Base-by-base conservation (phyloP, 2,113 vertebrate species). In the Triplophysa rosa region DNA sequence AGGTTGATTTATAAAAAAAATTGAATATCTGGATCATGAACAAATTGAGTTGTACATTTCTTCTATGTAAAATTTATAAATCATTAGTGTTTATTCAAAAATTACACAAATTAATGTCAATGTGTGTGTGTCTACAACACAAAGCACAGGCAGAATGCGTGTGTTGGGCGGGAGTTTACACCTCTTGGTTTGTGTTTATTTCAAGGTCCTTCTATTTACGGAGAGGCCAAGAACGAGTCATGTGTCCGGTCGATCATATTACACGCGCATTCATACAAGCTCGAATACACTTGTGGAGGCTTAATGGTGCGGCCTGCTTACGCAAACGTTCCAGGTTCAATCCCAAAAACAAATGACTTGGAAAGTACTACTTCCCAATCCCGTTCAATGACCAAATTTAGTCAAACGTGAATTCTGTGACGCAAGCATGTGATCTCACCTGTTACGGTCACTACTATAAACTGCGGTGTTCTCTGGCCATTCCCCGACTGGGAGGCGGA, bases 391-490 rank as follows among this genome's bases (percentile, higher is more conserved):
- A n/a, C 4, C 52, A 56, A 26, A 17, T 12, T 40, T 16, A n/a
- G 14, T 58, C 47, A 67, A 16, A 65, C 77, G 54, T 54, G 26
- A 16, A 21, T 67, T 62, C 64, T 33, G 45, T 49, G 23, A 13
- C 1, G 19, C 24, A 45, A 45, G 42, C 10, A 10, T 45, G 9
- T 12, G 42, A 58, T 83, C 95, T 94, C 91, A 97, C 96, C 96
- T 2, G 95, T 94, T 10, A 96, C 95, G 0, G 96, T 95, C 29
- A 96, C 96, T 86, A 96, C 95, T 83, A 97, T 95, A 90, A 95
- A 97, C 90, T 96, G 95, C 66, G 94, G 93, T 0, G 95, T 90
- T 80, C 79, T 87, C 84, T 91, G 92, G 68, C 91, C 89, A 13
- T 90, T 92, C 69, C 87, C 90, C 71, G 91, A 85, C 85, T 92